Percentiles rank a stretch among this genome's conserved stretches.
These are phyloP conservation scores for Microctonus brassicae DNA, from an alignment of 2,888 invertebrate species.

Conservation along the genomic window DNA sequence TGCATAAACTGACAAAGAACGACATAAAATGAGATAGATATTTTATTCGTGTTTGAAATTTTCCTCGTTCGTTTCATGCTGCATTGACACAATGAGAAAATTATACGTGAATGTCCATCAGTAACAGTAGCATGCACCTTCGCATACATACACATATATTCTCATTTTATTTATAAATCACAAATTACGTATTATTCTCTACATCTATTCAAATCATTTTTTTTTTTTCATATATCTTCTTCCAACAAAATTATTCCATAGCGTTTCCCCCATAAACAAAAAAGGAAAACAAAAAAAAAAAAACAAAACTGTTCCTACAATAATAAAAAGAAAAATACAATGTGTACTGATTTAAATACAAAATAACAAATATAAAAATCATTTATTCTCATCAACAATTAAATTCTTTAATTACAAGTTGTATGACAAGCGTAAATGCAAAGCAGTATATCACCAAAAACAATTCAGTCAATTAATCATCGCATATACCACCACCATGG, in stretches of 20 bases:
- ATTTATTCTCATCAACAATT: background rate
- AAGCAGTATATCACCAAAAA: background rate
- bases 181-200: slow-evolving; percentile 10
- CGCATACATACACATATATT: background rate
- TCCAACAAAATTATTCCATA: background rate
- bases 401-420: background rate
- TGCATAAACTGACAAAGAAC: background rate
- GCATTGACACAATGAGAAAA: slow-evolving; percentile 10
- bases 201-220: background rate
- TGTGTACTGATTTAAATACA: too few species aligned
- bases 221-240: background rate
- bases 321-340: too few species aligned
- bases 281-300: too few species aligned
- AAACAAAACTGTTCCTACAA: background rate
- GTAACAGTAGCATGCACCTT: background rate
- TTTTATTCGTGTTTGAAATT: background rate
- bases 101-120: slow-evolving; percentile 12
- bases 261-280: too few species aligned
- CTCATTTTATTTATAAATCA: slow-evolving; percentile 8
- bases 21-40: background rate
- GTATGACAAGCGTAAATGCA: background rate
- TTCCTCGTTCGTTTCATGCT: background rate
- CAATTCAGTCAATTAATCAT: slow-evolving; percentile 24
- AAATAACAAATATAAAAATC: background rate
- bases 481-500: slow-evolving; percentile 1